phyloP scores from a whole-genome alignment of 2,888 invertebrate species.

The Netelia virgata region DNA sequence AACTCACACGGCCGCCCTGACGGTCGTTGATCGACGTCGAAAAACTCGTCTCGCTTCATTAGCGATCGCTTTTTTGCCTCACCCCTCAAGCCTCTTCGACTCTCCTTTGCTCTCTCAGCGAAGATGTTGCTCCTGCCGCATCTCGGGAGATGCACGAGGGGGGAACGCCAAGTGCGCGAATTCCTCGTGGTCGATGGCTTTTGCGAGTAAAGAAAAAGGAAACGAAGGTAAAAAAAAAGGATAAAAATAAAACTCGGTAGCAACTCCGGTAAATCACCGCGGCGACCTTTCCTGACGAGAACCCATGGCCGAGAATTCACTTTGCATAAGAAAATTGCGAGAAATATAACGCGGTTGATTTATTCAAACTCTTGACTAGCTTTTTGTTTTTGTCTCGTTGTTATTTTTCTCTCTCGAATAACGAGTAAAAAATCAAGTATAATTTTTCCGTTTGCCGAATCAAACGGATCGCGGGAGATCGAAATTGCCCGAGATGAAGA shows the following conservation, averaged over 20 bases:
- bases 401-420: no score
- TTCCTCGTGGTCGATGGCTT: constrained; percentile 59
- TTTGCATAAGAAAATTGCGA: no score
- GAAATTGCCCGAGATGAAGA: constrained; percentile 18
- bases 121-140: constrained; percentile 25
- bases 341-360: no score
- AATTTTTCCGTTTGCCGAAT: no score
- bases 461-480: not conserved
- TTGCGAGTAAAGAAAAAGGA: constrained; percentile 5
- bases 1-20: constrained; percentile 36
- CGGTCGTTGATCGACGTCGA: constrained; percentile 62
- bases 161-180: constrained; percentile 63
- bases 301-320: no score
- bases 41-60: constrained; percentile 81
- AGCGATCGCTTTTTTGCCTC: constrained; percentile 72
- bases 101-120: not conserved
- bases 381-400: no score
- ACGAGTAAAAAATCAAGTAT: no score
- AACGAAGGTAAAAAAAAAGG: constrained; percentile 25
- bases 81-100: constrained; percentile 12
- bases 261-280: constrained; percentile 43
- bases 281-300: constrained; percentile 36
- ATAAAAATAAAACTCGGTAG: constrained; percentile 16
- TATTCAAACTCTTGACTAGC: no score
- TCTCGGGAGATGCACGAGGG: constrained; percentile 53